Percentiles rank a stretch among this genome's conserved stretches.
Conservation (phyloP, 2,113 vertebrate genomes). For the Tautogolabrus adspersus region DNA sequence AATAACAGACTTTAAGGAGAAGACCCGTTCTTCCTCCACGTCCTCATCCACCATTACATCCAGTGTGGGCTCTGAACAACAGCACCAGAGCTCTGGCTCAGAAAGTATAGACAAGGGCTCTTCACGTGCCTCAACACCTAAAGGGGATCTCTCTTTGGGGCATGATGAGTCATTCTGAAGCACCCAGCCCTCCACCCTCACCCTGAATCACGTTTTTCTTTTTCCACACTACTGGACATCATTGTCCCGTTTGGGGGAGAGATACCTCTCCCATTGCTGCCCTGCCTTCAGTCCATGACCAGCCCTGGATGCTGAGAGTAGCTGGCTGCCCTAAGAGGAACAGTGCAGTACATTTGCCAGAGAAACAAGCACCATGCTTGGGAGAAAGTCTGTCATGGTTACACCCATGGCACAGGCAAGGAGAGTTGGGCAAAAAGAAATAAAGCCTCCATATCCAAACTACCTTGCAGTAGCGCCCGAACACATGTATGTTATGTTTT, state of each 20-base stretch:
- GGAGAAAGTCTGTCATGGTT: slow-evolving; percentile 51
- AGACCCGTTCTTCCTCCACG: slow-evolving; percentile 97
- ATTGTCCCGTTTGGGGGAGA: slow-evolving; percentile 67
- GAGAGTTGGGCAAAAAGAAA: slow-evolving; percentile 86
- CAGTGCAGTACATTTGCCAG: slow-evolving; percentile 37
- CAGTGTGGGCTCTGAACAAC: slow-evolving; percentile 96
- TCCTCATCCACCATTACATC: slow-evolving; percentile 99
- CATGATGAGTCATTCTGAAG: slow-evolving; percentile 98
- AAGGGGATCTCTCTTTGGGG: slow-evolving; percentile 94
- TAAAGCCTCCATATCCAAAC: slow-evolving; percentile 59
- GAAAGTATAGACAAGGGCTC: slow-evolving; percentile 99
- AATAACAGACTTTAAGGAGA: slow-evolving; percentile 99
- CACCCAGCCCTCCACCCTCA: slow-evolving; percentile 66
- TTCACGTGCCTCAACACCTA: slow-evolving; percentile 97
- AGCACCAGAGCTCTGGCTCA: slow-evolving; percentile 99
- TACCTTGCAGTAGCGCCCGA: slow-evolving; percentile 88
- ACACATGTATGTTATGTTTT: slow-evolving; percentile 99
- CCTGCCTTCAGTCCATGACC: slow-evolving; percentile 64
- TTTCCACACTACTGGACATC: slow-evolving; percentile 60
- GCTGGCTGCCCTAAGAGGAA: slow-evolving; percentile 69
- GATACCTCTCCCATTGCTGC: slow-evolving; percentile 58
- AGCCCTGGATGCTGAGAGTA: slow-evolving; percentile 71
- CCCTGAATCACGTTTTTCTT: slow-evolving; percentile 67
- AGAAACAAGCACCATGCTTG: slow-evolving; percentile 24
- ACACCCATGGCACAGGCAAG: slow-evolving; percentile 50